Conservation (phyloP, 2,797 vertebrate species). For the Chelon labrosus region DNA sequence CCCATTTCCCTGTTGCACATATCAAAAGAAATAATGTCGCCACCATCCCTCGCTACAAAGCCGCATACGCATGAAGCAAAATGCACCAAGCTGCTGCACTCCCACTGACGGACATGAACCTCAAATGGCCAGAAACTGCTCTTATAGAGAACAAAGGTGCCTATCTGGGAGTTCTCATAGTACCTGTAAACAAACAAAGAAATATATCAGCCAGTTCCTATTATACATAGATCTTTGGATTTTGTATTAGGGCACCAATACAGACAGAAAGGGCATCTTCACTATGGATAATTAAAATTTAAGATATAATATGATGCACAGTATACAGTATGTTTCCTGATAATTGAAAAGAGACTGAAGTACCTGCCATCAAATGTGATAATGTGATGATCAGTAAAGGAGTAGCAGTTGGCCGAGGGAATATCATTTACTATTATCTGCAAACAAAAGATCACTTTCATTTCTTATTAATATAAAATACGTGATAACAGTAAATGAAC, state of each 20-base stretch:
- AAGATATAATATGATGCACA: too few species aligned
- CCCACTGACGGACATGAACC: constrained; percentile 91
- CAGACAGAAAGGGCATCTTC: too few species aligned
- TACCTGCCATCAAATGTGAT: constrained; percentile 95
- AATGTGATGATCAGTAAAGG: constrained; percentile 92
- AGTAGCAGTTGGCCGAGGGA: constrained; percentile 89
- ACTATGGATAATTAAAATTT: background rate
- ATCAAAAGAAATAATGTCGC: constrained; percentile 86
- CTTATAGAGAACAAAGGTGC: constrained; percentile 90
- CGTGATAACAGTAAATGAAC: too few species aligned
- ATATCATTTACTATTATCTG: constrained; percentile 89
- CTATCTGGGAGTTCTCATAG: constrained; percentile 90
- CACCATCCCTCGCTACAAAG: constrained; percentile 86
- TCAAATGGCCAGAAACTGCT: constrained; percentile 86
- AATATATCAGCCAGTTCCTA: background rate
- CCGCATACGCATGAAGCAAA: constrained; percentile 89
- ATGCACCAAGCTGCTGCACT: constrained; percentile 87
- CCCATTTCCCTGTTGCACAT: constrained; percentile 89
- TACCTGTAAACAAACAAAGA: constrained; percentile 66
- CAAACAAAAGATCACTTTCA: constrained; percentile 44
- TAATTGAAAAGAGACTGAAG: constrained; percentile 30
- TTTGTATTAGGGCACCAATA: background rate
- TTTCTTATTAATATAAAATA: background rate
- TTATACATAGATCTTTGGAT: background rate
- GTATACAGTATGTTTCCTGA: background rate